Evolutionary conservation across 2,888 invertebrate genomes (phyloP).

Genomic region (Ormyrus thymus): DNA sequence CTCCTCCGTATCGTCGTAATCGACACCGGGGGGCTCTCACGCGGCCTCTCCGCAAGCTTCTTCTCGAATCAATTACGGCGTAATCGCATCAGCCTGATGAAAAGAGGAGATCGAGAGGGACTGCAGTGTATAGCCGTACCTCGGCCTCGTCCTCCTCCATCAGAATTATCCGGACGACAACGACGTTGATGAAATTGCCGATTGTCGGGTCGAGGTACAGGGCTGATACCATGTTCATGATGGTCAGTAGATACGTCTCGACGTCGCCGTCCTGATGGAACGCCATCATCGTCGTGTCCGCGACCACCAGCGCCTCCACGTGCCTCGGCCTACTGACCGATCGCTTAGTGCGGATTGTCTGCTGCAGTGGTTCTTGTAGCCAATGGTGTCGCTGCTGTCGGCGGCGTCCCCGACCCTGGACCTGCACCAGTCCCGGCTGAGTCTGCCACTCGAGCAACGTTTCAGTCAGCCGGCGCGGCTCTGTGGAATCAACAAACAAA

Average conservation of each 20-base stretch:
- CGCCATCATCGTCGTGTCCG: constrained; percentile 90
- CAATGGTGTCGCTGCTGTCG: constrained; percentile 58
- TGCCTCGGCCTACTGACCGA: constrained; percentile 86
- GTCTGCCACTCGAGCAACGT: constrained; percentile 79
- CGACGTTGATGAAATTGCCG: constrained; percentile 92
- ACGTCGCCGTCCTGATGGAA: constrained; percentile 89
- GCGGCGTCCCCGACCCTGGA: constrained; percentile 74
- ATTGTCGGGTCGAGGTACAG: constrained; percentile 92
- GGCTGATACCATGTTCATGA: constrained; percentile 94
- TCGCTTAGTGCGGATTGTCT: constrained; percentile 71
- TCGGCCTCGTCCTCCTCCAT: constrained; percentile 81
- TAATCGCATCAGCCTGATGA: constrained; percentile 41
- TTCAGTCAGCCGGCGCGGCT: constrained; percentile 70
- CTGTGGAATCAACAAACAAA: constrained; percentile 58
- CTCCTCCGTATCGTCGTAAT: neutral
- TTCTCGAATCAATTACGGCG: constrained; percentile 12
- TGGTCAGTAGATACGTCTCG: constrained; percentile 90
- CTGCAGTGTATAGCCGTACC: constrained; percentile 65
- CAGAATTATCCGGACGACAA: constrained; percentile 89
- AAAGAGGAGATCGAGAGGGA: neutral
- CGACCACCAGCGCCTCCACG: constrained; percentile 91
- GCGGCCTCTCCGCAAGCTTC: neutral
- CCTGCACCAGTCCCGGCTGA: constrained; percentile 75
- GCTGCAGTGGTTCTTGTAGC: constrained; percentile 21
- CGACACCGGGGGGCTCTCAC: neutral